Conservation (phyloP, 2,888 invertebrate species). For the Epirrhoe tristata region DNA sequence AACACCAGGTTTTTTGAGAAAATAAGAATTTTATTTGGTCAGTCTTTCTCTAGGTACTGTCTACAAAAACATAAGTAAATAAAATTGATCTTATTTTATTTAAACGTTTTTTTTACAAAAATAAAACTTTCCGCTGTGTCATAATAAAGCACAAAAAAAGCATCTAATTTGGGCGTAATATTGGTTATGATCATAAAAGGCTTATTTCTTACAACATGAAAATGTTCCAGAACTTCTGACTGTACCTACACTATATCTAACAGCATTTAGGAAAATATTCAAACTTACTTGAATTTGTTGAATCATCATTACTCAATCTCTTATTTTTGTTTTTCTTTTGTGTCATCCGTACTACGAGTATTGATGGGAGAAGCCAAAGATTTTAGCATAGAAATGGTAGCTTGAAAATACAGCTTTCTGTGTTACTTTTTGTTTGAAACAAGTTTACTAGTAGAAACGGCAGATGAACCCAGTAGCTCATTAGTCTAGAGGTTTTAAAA, state of each 20-base stretch:
- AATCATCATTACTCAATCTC: too few species aligned
- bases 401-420: slow-evolving; percentile 22
- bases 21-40: slow-evolving; percentile 6
- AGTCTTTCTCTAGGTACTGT: slow-evolving; percentile 5
- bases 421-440: slow-evolving; percentile 12
- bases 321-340: neutral
- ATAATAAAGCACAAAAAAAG: too few species aligned
- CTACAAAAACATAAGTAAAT: neutral
- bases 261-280: too few species aligned
- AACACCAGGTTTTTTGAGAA: slow-evolving; percentile 9
- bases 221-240: too few species aligned
- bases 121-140: too few species aligned
- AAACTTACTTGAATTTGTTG: too few species aligned
- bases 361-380: neutral
- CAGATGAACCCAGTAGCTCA: slow-evolving; percentile 1
- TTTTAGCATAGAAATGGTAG: slow-evolving; percentile 24
- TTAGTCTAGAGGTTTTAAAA: slow-evolving; percentile 4
- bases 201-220: too few species aligned
- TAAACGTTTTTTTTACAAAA: too few species aligned
- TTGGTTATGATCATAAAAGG: too few species aligned
- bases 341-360: neutral
- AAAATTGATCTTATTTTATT: neutral
- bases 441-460: slow-evolving; percentile 2
- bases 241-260: too few species aligned
- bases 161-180: too few species aligned